A percentile compares a stretch with the other conserved stretches of the same genome.
phyloP scores from a whole-genome alignment of 2,113 vertebrate species.

The Microcebus griseorufus region DNA sequence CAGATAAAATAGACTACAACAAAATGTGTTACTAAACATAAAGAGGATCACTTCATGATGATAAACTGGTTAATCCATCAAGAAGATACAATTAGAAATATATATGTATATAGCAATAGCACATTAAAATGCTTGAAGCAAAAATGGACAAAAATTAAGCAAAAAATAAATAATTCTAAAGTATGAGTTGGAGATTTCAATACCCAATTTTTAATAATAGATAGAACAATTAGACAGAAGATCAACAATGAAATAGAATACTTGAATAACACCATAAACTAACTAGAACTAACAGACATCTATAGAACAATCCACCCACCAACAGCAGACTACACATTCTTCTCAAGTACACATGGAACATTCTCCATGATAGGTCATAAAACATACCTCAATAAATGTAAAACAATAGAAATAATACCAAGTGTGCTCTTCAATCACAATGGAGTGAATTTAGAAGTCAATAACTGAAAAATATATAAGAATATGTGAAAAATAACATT shows the following conservation, averaged over 20 bases:
- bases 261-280: background rate
- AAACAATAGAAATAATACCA: background rate
- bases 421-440: background rate
- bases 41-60: background rate
- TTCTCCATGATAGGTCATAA: background rate
- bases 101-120: background rate
- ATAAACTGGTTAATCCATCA: background rate
- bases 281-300: background rate
- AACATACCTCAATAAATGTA: background rate
- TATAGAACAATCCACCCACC: background rate
- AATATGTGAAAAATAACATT: background rate
- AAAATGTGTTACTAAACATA: background rate
- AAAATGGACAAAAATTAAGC: background rate
- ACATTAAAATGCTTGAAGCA: background rate
- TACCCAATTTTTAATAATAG: background rate
- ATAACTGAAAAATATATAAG: background rate
- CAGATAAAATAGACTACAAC: background rate
- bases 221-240: background rate
- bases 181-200: background rate
- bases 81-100: background rate
- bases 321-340: background rate
- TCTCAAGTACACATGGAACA: background rate
- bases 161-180: background rate
- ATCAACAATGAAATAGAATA: background rate
- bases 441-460: background rate